phyloP scores from a whole-genome alignment of 2,888 invertebrate species.

The Tetragnatha montana region DNA sequence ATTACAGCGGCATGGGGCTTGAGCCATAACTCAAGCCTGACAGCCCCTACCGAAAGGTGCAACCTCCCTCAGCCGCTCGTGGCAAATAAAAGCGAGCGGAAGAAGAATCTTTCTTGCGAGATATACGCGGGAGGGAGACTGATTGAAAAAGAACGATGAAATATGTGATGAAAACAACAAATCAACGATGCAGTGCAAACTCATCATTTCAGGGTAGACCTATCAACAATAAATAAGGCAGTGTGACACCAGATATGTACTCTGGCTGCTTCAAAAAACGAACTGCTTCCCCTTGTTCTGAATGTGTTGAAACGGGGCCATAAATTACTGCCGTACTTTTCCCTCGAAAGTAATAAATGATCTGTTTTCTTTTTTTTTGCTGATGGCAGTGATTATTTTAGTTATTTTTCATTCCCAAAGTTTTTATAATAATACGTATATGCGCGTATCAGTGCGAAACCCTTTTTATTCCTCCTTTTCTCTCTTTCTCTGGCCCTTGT shows the following conservation, averaged over 20 bases:
- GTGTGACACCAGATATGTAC: constrained; percentile 56
- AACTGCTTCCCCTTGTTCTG: constrained; percentile 54
- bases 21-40: not conserved
- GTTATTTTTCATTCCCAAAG: constrained; percentile 59
- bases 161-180: constrained; percentile 59
- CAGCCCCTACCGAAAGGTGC: not conserved
- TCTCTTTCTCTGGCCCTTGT: constrained; percentile 22
- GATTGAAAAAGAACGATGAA: constrained; percentile 52
- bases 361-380: constrained; percentile 59
- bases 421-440: constrained; percentile 35
- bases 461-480: constrained; percentile 19
- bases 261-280: constrained; percentile 38
- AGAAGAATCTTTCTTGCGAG: constrained; percentile 2
- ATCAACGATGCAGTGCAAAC: constrained; percentile 59
- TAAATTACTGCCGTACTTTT: constrained; percentile 56
- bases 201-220: constrained; percentile 60
- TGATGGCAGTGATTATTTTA: constrained; percentile 64
- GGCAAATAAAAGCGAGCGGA: constrained; percentile 9
- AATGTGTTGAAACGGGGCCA: constrained; percentile 49
- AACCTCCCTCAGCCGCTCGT: not conserved
- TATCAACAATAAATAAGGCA: constrained; percentile 64
- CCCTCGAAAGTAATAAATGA: constrained; percentile 64
- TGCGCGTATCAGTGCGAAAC: constrained; percentile 14
- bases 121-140: not conserved
- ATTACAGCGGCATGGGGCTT: not conserved